phyloP scores from a whole-genome alignment of 2,797 vertebrate species.

The Xenentodon cancila region DNA sequence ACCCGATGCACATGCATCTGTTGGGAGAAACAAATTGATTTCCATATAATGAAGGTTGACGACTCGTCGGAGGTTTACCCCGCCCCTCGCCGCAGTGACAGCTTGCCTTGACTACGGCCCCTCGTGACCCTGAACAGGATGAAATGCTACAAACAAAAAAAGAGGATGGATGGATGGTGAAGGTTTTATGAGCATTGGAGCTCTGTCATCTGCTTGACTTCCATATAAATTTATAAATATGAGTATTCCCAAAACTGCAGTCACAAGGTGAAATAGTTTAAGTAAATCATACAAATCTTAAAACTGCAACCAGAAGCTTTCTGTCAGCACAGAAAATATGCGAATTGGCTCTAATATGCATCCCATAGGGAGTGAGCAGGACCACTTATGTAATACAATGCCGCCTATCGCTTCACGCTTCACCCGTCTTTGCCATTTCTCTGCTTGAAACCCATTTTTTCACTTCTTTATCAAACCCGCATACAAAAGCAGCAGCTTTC shows the following conservation, averaged over 20 bases:
- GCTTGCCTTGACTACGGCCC: background rate
- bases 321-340: constrained; percentile 44
- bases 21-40: constrained; percentile 22
- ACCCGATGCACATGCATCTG: constrained; percentile 22
- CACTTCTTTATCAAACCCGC: constrained; percentile 42
- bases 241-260: constrained; percentile 51
- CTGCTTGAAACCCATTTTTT: constrained; percentile 30
- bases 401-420: constrained; percentile 43
- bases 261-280: constrained; percentile 57
- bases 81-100: background rate
- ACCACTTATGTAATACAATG: constrained; percentile 48
- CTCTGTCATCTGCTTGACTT: constrained; percentile 28
- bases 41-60: constrained; percentile 29
- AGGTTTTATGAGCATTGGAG: constrained; percentile 42
- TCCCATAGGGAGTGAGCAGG: constrained; percentile 30
- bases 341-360: constrained; percentile 49
- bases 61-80: background rate
- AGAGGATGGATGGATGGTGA: background rate
- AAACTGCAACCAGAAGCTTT: constrained; percentile 46
- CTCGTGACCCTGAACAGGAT: background rate
- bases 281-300: constrained; percentile 61
- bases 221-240: constrained; percentile 38
- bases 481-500: constrained; percentile 11
- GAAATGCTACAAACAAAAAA: background rate
- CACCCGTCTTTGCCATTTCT: constrained; percentile 34